Conservation (phyloP, 2,888 invertebrate genomes). For the Orchestes rusci region DNA sequence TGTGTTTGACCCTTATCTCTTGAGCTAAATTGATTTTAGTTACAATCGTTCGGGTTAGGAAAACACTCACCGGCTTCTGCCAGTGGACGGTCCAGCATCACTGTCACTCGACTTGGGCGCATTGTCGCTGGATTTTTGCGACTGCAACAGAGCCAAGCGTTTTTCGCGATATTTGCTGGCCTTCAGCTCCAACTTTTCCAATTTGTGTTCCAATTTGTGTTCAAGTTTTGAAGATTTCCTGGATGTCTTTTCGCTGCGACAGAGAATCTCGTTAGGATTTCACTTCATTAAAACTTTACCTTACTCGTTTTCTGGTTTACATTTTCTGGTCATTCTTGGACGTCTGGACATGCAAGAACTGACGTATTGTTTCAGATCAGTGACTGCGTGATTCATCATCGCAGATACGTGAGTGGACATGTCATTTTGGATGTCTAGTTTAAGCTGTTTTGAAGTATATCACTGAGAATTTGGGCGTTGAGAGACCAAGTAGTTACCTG, state of each 20-base stretch:
- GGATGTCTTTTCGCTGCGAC: no score
- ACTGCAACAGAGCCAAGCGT: conserved; percentile 34
- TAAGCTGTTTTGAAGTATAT: conserved; percentile 38
- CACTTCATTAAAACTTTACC: no score
- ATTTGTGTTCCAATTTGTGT: conserved; percentile 38
- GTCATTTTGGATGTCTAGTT: conserved; percentile 37
- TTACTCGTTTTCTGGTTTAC: conserved; percentile 15
- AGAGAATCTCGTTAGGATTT: no score
- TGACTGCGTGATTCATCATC: conserved; percentile 22
- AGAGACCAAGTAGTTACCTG: conserved; percentile 24
- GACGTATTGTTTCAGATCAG: conserved; percentile 10
- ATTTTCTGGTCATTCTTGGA: no score
- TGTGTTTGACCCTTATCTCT: not conserved
- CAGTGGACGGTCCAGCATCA: conserved; percentile 26
- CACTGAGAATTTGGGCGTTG: conserved; percentile 2
- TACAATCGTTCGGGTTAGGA: conserved; percentile 11
- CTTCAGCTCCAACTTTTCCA: conserved; percentile 43
- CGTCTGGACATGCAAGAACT: no score
- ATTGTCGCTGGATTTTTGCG: conserved; percentile 26
- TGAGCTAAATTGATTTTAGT: conserved; percentile 1
- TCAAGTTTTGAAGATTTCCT: no score
- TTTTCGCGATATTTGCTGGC: conserved; percentile 42
- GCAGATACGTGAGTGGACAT: conserved; percentile 32
- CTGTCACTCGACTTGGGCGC: conserved; percentile 19
- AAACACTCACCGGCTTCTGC: conserved; percentile 24